Conservation (phyloP, 2,113 vertebrate genomes). For the Myotis davidii region DNA sequence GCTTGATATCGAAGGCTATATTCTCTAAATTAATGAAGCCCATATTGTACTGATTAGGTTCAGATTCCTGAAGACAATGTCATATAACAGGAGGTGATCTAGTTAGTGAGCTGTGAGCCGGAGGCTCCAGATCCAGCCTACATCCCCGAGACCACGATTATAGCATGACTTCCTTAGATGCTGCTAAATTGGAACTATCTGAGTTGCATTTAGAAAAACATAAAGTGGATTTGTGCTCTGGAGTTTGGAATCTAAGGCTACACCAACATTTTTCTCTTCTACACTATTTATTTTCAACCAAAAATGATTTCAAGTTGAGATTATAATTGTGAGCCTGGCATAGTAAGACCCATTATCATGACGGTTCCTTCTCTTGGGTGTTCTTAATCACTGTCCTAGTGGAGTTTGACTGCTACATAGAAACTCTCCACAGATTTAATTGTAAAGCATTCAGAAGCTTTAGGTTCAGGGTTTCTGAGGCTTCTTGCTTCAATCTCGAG, state of each 20-base stretch:
- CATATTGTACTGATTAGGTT: conserved; percentile 64
- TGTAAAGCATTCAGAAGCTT: neutral
- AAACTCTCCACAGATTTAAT: neutral
- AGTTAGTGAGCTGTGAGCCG: neutral
- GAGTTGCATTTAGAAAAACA: neutral
- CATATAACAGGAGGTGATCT: conserved; percentile 43
- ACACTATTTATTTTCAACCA: neutral
- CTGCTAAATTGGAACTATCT: neutral
- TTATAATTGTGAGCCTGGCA: neutral
- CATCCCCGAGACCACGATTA: neutral
- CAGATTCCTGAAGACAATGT: conserved; percentile 41
- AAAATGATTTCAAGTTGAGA: neutral
- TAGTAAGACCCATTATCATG: neutral
- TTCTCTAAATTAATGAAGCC: conserved; percentile 66
- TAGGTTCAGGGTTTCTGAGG: neutral
- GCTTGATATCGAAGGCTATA: conserved; percentile 52
- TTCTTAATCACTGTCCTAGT: neutral
- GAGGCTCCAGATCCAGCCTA: neutral
- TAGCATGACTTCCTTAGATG: neutral
- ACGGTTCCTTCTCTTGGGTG: neutral
- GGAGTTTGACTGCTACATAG: neutral
- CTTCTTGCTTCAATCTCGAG: neutral
- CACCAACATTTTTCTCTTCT: neutral
- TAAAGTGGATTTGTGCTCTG: neutral
- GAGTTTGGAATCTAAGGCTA: neutral